Base-by-base conservation (phyloP, 2,113 vertebrate genomes). In the Nibea coibor region DNA sequence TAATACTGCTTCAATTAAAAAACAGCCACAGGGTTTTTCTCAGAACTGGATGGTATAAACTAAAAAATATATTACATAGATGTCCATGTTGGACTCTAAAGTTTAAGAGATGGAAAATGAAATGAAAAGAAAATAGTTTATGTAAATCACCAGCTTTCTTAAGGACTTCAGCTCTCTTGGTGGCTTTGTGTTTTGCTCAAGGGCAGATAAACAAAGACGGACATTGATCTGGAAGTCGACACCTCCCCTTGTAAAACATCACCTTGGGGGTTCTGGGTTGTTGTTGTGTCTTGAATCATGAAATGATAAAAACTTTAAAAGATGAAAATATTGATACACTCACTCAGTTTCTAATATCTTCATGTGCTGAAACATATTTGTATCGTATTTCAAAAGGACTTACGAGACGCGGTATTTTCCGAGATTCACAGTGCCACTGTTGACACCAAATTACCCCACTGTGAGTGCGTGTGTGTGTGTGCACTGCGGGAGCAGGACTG, bases 401-500 rank as follows among this genome's bases (percentile, higher is more conserved):
- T 43, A 28, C 14, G 67, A 71, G 17, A 62, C 42, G 15, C 5
- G 48, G 24, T 15, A 66, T 31, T 66, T 22, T 53, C 15, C 9
- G 35, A 48, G 20, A 72, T 39, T 26, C 19, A n/a, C 47, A 50
- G 64, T 26, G 47, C 42, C 73, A 59, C 20, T 31, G 68, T 54
- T 51, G 65, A 78, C 59, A 80, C 14, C 35, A 45, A 39, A 50
- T 24, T 26, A 22, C 42, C 57, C 12, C 72, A 28, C 28, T 45
- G 48, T 58, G 20, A 3, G 9, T 62, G 5, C 43, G 16, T 31
- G 35, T 71, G 67, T 54, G 48, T 61, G 45, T 61, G 54, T 43
- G 42, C 54, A 4, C 50, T 47, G 66, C 28, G 59, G 82, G 68
- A 59, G 80, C 80, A 35, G 78, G 24, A 48, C 0, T 24, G 48